Base-by-base conservation (phyloP, 2,888 invertebrate species). In the Cantharis flavilabris region DNA sequence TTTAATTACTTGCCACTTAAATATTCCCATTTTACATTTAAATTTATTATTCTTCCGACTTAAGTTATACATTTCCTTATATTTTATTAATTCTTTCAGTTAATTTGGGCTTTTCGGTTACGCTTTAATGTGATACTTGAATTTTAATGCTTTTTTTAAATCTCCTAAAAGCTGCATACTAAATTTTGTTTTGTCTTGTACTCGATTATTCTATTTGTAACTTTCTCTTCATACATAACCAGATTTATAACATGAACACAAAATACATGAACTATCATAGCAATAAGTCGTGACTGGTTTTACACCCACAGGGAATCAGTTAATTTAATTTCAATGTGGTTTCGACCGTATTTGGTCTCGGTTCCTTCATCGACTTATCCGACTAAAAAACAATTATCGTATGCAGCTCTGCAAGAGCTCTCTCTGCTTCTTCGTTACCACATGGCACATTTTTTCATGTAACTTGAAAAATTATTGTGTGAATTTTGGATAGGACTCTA, bases 281-380 rank as follows among this genome's bases (percentile, higher is more conserved):
- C 75, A 73, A 73, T 73, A 74, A 71, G 72, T 82, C 83, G 82
- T 83, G 81, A 83, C 83, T 82, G 72, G 80, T 76, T 78, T 82
- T 79, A 81, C 81, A 81, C 81, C 82, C 81, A 83, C 82, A 70
- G 79, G 69, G 81, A 80, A 81, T 82, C 82, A 78, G 81, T 81
- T 83, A 83, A 83, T 83, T 83, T 82, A 82, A 83, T 83, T 83
- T 81, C 81, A 80, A 81, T 81, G 81, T 80, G 80, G 82, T 79
- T 81, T 79, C 79, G 80, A 79, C 83, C 83, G 78, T 83, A 82
- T 83, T 82, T 78, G 82, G 82, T 70, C 72, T 79, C 79, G 79
- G 81, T 81, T 83, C 81, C 81, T 82, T 81, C 82, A 80, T 81
- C 81, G 80, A 82, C 76, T 79, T 82, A 81, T 83, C 82, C 81